A percentile compares a stretch with the other conserved stretches of the same genome.
Evolutionary conservation across 2,888 invertebrate species (phyloP).

Genomic region (Heliconius erato): DNA sequence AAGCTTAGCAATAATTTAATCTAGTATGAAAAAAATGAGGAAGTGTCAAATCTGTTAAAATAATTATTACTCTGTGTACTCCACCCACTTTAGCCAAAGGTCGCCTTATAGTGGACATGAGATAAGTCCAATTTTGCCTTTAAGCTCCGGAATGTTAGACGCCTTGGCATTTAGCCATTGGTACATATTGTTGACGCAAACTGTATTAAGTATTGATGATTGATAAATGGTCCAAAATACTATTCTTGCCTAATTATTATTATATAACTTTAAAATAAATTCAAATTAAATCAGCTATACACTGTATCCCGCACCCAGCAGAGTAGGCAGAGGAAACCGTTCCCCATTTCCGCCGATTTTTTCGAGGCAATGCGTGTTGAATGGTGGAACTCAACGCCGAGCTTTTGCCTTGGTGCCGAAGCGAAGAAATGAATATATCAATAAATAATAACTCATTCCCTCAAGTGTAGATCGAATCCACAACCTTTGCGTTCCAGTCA

Average conservation of each 20-base stretch:
- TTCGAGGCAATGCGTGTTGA: too few relatives aligned
- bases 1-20: background rate
- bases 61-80: slow-evolving; percentile 33
- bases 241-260: slow-evolving; percentile 58
- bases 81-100: slow-evolving; percentile 46
- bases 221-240: slow-evolving; percentile 62
- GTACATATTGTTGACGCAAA: slow-evolving; percentile 58
- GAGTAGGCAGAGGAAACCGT: too few relatives aligned
- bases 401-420: too few relatives aligned
- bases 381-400: too few relatives aligned
- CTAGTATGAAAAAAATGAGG: slow-evolving; percentile 28
- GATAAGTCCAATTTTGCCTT: slow-evolving; percentile 54
- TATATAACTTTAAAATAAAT: background rate
- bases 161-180: slow-evolving; percentile 76
- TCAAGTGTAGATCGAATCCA: too few relatives aligned
- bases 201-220: slow-evolving; percentile 59
- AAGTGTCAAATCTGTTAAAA: slow-evolving; percentile 37
- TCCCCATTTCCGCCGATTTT: too few relatives aligned
- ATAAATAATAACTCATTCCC: too few relatives aligned
- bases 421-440: too few relatives aligned
- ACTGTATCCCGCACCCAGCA: too few relatives aligned
- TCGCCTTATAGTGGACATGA: slow-evolving; percentile 40
- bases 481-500: too few relatives aligned
- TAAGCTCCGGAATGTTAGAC: slow-evolving; percentile 63
- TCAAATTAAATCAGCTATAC: too few relatives aligned